phyloP scores from a whole-genome alignment of 1,140 invertebrate genomes.

The Ectropis grisescens region DNA sequence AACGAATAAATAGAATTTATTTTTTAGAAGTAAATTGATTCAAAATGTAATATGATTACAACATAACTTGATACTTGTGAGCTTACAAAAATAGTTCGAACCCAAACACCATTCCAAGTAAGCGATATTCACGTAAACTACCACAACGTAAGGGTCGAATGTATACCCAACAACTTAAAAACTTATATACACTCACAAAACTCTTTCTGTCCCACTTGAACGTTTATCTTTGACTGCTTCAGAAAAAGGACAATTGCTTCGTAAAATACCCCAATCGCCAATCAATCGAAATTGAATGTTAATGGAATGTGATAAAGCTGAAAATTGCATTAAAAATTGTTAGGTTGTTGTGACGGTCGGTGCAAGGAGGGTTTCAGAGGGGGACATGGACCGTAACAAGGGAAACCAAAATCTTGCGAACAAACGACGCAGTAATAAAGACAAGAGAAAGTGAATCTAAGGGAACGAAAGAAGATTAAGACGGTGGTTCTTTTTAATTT shows the following conservation, averaged over 20 bases:
- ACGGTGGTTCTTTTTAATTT: slow-evolving; percentile 63
- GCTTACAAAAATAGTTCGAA: no score
- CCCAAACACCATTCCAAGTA: slow-evolving; percentile 17
- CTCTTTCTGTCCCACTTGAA: slow-evolving; percentile 41
- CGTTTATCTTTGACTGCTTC: slow-evolving; percentile 38
- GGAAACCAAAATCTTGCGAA: slow-evolving; percentile 66
- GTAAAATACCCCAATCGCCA: slow-evolving; percentile 17
- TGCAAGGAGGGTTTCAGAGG: slow-evolving; percentile 46
- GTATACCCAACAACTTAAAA: slow-evolving; percentile 2
- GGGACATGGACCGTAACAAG: slow-evolving; percentile 55
- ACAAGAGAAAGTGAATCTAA: slow-evolving; percentile 75
- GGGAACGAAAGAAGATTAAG: slow-evolving; percentile 73
- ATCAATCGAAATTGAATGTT: slow-evolving; percentile 53
- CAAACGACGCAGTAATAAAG: slow-evolving; percentile 72
- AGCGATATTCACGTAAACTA: slow-evolving; percentile 11
- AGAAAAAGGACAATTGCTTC: slow-evolving; percentile 50
- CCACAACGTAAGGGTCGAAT: slow-evolving; percentile 18
- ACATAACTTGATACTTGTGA: no score
- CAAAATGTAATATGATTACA: no score
- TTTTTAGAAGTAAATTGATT: no score
- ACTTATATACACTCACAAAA: slow-evolving; percentile 50
- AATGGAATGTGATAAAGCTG: slow-evolving; percentile 34
- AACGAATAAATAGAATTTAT: no score
- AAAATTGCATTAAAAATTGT: slow-evolving; percentile 19
- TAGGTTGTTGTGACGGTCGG: slow-evolving; percentile 38